Evolutionary conservation across 2,888 invertebrate genomes (phyloP), one percentile per base, ranked within the genome.

Genomic region (Teleogryllus oceanicus): DNA sequence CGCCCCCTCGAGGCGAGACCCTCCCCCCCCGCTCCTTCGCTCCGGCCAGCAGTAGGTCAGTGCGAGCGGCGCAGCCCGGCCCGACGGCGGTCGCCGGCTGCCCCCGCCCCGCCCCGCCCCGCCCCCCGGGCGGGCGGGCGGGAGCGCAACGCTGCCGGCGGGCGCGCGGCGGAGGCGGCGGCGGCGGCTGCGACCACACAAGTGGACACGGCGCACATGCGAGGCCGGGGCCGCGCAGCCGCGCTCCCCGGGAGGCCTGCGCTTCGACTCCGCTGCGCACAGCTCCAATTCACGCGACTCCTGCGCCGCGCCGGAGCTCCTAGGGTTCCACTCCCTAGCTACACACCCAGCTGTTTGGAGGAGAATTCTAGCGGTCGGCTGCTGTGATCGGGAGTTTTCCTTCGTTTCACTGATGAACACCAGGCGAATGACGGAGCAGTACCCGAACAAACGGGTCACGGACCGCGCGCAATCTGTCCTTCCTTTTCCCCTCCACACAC

Each of bases 161-260:
- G 62, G 37, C 37, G 37, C 76, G 76, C 76, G 76, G 79, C 13
- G 51, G 51, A 50, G 8, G 77, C 79, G 76, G 50, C 24, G 51
- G 37, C 75, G 11, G 50, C 24, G 13, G 37, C 37, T 50, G 74
- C 74, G 79, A 79, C 79, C 79, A 79, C 79, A 79, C 79, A 79
- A 79, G 79, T 79, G 79, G 79, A 79, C 79, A 79, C 76, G 51
- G 37, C 51, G 37, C 51, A 74, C 78, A 49, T 75, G 49, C 77
- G 50, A 50, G 50, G 50, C 77, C 50, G 77, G 62, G 62, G 62
- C 16, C 16, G 13, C 16, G 18, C 16, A 0, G 13, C 16, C 18
- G 62, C 18, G 16, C 16, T 10, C n/a, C 8, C n/a, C 16, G 13
- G 62, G 62, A n/a, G 13, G 62, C 13, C 16, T 62, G 13, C n/a